A percentile compares a stretch with the other conserved stretches of the same genome.
phyloP scores from a whole-genome alignment of 2,113 vertebrate species.

The Gila orcuttii region DNA sequence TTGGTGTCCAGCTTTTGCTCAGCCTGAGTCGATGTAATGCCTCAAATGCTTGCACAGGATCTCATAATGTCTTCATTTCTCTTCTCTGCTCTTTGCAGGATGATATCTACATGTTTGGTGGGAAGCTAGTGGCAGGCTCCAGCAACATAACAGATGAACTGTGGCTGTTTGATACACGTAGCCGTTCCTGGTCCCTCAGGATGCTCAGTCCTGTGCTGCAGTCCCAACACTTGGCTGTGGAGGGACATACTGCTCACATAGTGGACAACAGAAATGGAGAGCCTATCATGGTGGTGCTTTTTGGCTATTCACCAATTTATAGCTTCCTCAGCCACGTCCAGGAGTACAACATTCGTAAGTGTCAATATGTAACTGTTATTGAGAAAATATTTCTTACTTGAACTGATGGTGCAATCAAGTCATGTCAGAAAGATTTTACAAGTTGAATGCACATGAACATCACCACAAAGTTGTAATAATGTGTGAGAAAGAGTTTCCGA shows the following conservation, averaged over 20 bases:
- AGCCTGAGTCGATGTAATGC: background rate
- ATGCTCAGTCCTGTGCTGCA: conserved; percentile 70
- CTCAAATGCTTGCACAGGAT: background rate
- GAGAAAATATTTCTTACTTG: background rate
- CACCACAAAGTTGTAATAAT: too few species aligned
- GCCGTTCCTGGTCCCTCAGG: conserved; percentile 80
- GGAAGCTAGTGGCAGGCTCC: conserved; percentile 83
- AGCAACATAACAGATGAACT: conserved; percentile 88
- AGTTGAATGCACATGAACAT: too few species aligned
- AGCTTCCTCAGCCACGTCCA: conserved; percentile 89
- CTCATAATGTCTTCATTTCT: background rate
- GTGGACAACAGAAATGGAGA: conserved; percentile 82
- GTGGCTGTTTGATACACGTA: conserved; percentile 87
- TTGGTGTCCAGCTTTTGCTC: conserved; percentile 5
- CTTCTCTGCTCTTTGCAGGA: conserved; percentile 66
- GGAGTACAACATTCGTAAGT: conserved; percentile 89
- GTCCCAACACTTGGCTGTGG: conserved; percentile 83
- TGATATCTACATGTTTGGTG: conserved; percentile 92
- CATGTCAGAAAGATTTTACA: too few species aligned
- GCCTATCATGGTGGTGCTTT: conserved; percentile 86
- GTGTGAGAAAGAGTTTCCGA: too few species aligned
- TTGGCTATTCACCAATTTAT: conserved; percentile 88
- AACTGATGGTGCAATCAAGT: background rate
- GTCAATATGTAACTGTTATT: background rate
- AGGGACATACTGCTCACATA: conserved; percentile 89